Conservation (phyloP, 2,888 invertebrate species). For the Pilophorus perplexus region DNA sequence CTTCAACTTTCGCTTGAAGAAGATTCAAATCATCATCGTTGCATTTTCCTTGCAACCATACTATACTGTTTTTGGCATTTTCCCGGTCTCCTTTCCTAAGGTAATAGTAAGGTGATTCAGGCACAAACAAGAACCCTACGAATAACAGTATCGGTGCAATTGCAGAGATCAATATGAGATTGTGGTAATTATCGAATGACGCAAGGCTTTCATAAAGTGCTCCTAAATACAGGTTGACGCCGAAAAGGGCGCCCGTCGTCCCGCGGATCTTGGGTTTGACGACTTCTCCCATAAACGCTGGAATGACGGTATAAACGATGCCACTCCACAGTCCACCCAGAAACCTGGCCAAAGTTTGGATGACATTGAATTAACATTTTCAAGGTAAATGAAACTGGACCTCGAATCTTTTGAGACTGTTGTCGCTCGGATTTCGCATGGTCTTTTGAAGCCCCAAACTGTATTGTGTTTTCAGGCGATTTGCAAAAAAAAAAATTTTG, state of each 20-base stretch:
- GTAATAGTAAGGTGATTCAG: constrained; percentile 63
- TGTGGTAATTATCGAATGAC: background rate
- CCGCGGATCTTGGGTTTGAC: constrained; percentile 46
- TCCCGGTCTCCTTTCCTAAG: constrained; percentile 56
- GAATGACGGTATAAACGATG: constrained; percentile 47
- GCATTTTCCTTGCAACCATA: constrained; percentile 41
- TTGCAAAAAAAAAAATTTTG: no score
- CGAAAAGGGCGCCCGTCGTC: constrained; percentile 46
- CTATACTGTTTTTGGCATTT: constrained; percentile 31
- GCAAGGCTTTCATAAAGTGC: constrained; percentile 40
- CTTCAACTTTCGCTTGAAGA: constrained; percentile 40
- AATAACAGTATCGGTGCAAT: constrained; percentile 56
- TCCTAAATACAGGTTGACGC: constrained; percentile 47
- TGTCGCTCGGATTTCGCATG: no score
- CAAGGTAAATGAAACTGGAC: no score
- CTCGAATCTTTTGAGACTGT: no score
- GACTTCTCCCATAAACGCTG: constrained; percentile 49
- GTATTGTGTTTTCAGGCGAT: no score
- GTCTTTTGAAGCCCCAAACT: no score
- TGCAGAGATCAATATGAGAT: background rate
- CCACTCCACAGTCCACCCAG: constrained; percentile 47
- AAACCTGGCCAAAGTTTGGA: no score
- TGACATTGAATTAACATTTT: no score
- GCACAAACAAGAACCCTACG: constrained; percentile 58
- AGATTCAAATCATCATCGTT: constrained; percentile 28